phyloP scores from a whole-genome alignment of 2,888 invertebrate species.

The Perizoma affinitatum region DNA sequence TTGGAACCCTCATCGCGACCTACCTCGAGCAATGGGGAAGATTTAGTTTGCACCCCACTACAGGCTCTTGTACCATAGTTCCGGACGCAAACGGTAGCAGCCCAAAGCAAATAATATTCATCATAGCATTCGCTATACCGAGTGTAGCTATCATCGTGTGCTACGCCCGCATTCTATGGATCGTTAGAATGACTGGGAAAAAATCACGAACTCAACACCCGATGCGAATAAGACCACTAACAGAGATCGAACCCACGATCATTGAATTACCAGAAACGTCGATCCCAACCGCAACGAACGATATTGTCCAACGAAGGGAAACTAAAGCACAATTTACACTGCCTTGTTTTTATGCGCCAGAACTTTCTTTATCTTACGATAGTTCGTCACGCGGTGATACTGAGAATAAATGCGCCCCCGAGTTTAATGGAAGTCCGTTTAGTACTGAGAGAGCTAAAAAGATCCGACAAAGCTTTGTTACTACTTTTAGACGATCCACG shows the following conservation, averaged over 20 bases:
- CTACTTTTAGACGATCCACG: constrained; percentile 62
- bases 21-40: constrained; percentile 90
- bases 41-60: constrained; percentile 89
- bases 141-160: constrained; percentile 92
- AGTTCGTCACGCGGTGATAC: constrained; percentile 56
- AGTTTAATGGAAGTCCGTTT: constrained; percentile 46
- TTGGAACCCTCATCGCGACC: constrained; percentile 88
- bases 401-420: constrained; percentile 58
- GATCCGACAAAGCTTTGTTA: constrained; percentile 57
- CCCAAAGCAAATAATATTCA: constrained; percentile 91
- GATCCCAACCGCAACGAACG: constrained; percentile 35
- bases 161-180: constrained; percentile 92
- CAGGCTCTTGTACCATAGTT: constrained; percentile 92
- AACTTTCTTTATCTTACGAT: constrained; percentile 55
- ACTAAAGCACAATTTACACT: constrained; percentile 26
- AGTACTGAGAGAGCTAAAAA: constrained; percentile 51
- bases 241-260: constrained; percentile 62
- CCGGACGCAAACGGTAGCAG: constrained; percentile 86
- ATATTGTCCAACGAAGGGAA: constrained; percentile 31
- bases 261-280: constrained; percentile 46
- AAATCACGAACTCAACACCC: constrained; percentile 82
- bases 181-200: constrained; percentile 88
- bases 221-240: constrained; percentile 45
- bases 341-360: constrained; percentile 52
- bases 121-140: constrained; percentile 92